These are phyloP conservation scores for Sebastes minor DNA, from an alignment of 2,797 vertebrate genomes.

Conservation along the genomic window DNA sequence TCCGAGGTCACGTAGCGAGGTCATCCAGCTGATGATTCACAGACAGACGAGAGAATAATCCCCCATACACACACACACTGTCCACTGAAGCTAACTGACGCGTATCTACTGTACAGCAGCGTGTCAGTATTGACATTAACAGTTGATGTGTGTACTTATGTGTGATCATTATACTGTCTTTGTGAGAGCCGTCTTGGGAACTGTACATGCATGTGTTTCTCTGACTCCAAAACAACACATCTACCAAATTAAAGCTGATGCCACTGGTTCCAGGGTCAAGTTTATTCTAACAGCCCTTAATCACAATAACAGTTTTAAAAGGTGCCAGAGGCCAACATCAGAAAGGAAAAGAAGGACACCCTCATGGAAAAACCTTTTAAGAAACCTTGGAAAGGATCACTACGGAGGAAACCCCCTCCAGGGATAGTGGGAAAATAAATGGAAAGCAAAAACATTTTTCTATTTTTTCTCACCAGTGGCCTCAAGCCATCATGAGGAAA, in stretches of 20 bases:
- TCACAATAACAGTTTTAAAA: conserved; percentile 11
- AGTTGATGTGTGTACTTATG: neutral
- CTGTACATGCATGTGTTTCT: neutral
- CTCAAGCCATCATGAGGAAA: neutral
- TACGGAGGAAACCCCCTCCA: conserved; percentile 13
- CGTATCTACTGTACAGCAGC: neutral
- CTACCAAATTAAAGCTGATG: neutral
- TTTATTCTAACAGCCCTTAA: conserved; percentile 14
- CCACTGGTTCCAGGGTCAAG: neutral
- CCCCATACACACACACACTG: neutral
- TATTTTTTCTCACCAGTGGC: neutral
- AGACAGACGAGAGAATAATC: conserved; percentile 14
- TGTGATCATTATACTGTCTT: neutral
- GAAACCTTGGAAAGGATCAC: conserved; percentile 2
- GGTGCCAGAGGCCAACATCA: neutral
- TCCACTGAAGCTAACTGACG: neutral
- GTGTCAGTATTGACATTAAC: neutral
- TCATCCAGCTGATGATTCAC: conserved; percentile 65
- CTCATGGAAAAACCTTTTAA: conserved; percentile 25
- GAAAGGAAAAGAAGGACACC: conserved; percentile 2
- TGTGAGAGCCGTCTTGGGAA: neutral
- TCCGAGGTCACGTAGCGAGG: conserved; percentile 49
- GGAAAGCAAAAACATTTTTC: conserved; percentile 10
- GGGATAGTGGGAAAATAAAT: neutral
- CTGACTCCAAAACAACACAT: neutral